Evolutionary conservation across 1,140 invertebrate species (phyloP).

Genomic region (Dendrolimus kikuchii): DNA sequence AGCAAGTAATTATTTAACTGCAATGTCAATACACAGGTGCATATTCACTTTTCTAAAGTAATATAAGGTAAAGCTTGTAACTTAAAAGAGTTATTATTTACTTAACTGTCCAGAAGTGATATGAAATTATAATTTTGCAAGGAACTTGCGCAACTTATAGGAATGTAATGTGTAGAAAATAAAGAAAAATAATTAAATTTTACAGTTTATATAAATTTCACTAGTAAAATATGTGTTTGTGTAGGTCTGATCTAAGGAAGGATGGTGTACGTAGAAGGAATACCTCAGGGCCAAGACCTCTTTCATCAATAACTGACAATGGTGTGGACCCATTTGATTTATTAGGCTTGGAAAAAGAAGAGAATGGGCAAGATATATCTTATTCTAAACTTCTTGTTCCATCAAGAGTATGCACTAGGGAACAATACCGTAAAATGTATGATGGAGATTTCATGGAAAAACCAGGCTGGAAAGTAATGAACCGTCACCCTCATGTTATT

Average conservation of each 20-base stretch:
- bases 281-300: conserved; percentile 84
- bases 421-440: conserved; percentile 68
- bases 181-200: too few relatives aligned
- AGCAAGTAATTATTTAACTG: too few relatives aligned
- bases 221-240: conserved; percentile 11
- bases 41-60: too few relatives aligned
- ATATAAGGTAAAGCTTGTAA: too few relatives aligned
- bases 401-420: conserved; percentile 75
- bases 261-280: conserved; percentile 86
- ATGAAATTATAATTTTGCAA: too few relatives aligned
- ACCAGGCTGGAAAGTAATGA: conserved; percentile 52
- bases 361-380: conserved; percentile 90
- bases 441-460: conserved; percentile 74
- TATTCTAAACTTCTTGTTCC: conserved; percentile 89
- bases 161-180: too few relatives aligned
- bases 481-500: conserved; percentile 74
- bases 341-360: conserved; percentile 84
- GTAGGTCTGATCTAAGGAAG: conserved; percentile 80
- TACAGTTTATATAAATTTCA: too few relatives aligned
- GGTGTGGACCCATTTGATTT: conserved; percentile 90
- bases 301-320: conserved; percentile 88
- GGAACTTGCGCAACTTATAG: too few relatives aligned
- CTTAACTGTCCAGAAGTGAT: too few relatives aligned
- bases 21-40: too few relatives aligned
- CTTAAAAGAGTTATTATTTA: too few relatives aligned